Base-by-base conservation (phyloP, 2,888 invertebrate species). In the Oscheius onirici region DNA sequence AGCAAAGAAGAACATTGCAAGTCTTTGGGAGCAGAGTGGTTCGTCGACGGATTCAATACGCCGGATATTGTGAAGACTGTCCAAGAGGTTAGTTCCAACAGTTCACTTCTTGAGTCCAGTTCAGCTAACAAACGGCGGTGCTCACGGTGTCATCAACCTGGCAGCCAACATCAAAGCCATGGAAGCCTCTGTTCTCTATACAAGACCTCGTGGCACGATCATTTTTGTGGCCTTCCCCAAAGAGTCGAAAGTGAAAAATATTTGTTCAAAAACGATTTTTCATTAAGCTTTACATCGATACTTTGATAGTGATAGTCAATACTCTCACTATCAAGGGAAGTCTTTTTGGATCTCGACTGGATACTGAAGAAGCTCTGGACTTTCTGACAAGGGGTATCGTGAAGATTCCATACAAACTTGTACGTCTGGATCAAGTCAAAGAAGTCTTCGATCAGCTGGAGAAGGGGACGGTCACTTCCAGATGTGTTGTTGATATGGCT, bases 101-200 rank as follows among this genome's bases (percentile, higher is more conserved):
- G 40, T 17, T 24, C 43, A 13, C 20, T 20, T n/a, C 20, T 75
- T 8, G 8, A 8, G 5, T 6, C 8, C 34, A 6, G 34, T 34
- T 34, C 40, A 72, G 71, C 55, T 77, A 41, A 79, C 80, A 24
- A 68, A 80, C 10, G 80, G 80, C 46, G 80, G 80, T 66, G 75
- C 80, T 44, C 80, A 80, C 49, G 79, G 79, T 43, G 79, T 80
- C 15, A 68, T 80, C 66, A 74, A 75, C 69, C 67, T 79, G 51
- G 80, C 80, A 8, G 74, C 73, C 22, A 71, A 77, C 54, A 73
- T 46, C 46, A 69, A 68, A 44, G 71, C 79, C 54, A 72, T 79
- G 71, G 76, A 77, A 44, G 68, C 77, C 43, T 72, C 80, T 13
- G 61, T 79, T 28, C 72, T 76, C 51, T 80, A 80, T 60, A 74